Evolutionary conservation across 1,140 invertebrate species (phyloP).

Genomic region (Scaptodrosophila lebanonensis): DNA sequence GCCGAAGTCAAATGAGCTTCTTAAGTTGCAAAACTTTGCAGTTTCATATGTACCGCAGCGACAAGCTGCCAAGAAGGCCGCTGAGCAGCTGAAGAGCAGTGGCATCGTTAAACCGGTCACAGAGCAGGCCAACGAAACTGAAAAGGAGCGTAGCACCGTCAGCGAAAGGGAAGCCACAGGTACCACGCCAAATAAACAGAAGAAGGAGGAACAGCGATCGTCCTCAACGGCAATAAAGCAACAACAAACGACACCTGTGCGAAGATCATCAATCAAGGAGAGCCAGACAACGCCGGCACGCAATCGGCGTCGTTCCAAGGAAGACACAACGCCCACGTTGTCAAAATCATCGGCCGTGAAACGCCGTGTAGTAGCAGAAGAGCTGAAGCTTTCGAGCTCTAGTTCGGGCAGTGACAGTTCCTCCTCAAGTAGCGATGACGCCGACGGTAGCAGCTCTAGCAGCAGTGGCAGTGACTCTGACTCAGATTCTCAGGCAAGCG

Average conservation of each 20-base stretch:
- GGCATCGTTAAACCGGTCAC: slow-evolving; percentile 80
- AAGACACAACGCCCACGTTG: slow-evolving; percentile 23
- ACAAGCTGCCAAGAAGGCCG: slow-evolving; percentile 93
- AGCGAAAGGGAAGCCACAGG: slow-evolving; percentile 21
- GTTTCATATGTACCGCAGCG: slow-evolving; percentile 91
- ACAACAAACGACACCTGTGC: slow-evolving; percentile 18
- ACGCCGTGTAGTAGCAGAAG: slow-evolving; percentile 50
- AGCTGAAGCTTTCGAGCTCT: slow-evolving; percentile 57
- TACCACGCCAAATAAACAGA: not conserved
- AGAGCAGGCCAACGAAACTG: slow-evolving; percentile 31
- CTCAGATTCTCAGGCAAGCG: slow-evolving; percentile 43
- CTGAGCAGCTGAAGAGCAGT: slow-evolving; percentile 91
- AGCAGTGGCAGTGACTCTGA: slow-evolving; percentile 43
- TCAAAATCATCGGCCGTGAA: slow-evolving; percentile 35
- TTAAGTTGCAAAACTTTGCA: slow-evolving; percentile 82
- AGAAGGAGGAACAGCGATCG: not conserved
- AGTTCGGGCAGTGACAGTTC: slow-evolving; percentile 55
- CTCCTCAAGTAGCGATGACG: slow-evolving; percentile 22
- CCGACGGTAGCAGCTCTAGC: slow-evolving; percentile 33
- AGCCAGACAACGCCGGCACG: not conserved
- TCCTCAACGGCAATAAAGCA: slow-evolving; percentile 21
- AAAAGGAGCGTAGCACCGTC: not conserved
- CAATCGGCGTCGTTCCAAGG: slow-evolving; percentile 47
- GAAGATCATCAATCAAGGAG: slow-evolving; percentile 49
- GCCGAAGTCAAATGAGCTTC: slow-evolving; percentile 77